Evolutionary conservation across 2,888 invertebrate species (phyloP).

Genomic region (Arrhopalites spinosus): DNA sequence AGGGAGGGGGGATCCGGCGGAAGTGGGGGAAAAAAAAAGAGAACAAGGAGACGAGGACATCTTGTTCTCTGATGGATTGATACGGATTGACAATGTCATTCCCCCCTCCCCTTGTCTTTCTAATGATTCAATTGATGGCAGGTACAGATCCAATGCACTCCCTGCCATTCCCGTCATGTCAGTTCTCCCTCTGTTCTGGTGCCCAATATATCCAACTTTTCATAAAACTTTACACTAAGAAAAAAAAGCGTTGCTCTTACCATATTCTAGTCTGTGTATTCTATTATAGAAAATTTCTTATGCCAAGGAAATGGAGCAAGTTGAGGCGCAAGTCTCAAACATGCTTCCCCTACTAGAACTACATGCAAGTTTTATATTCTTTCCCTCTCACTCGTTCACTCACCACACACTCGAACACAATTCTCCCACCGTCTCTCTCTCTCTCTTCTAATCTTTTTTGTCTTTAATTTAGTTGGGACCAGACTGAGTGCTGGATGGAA

Average conservation of each 20-base stretch:
- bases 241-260: background rate
- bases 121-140: slow-evolving; percentile 35
- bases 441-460: no score
- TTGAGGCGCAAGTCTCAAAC: no score
- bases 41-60: background rate
- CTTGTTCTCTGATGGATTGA: slow-evolving; percentile 30
- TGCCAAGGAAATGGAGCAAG: no score
- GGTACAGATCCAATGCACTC: slow-evolving; percentile 23
- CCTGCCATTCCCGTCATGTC: background rate
- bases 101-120: background rate
- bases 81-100: slow-evolving; percentile 35
- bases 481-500: no score
- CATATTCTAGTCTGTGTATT: background rate
- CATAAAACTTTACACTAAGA: slow-evolving; percentile 3
- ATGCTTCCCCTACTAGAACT: background rate
- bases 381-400: background rate
- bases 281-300: no score
- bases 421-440: background rate
- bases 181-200: background rate
- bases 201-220: background rate
- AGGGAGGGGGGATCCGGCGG: background rate
- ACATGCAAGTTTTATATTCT: background rate
- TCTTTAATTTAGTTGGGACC: no score
- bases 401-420: background rate
- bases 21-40: no score